Base-by-base conservation (phyloP, 1,140 invertebrate genomes). In the Propsilocerus akamusi region DNA sequence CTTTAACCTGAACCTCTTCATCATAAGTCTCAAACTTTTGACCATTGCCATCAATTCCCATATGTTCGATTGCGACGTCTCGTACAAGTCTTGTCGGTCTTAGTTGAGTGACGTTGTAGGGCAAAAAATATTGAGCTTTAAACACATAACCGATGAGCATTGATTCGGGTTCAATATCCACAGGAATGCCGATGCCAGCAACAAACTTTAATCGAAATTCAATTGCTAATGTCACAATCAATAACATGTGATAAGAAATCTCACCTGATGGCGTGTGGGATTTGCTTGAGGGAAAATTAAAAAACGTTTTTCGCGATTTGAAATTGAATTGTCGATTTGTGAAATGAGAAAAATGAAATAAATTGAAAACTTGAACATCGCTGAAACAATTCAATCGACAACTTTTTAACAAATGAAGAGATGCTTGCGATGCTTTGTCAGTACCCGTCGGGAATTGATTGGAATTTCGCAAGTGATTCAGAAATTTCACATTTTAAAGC, bases 91-190 rank as follows among this genome's bases (percentile, higher is more conserved):
- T 25, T 23, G 26, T 32, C 8, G 26, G 20, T 10, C 26, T 22
- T 1, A 32, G n/a, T 5, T 23, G 22, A 4, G 34, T 54, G 0
- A 48, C 58, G 10, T 50, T 54, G 4, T 17, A 48, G 10, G 63
- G 60, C 48, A 65, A 47, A 55, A 57, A 64, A 48, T 64, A 65
- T 46, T 65, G 60, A 2, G 59, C 59, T 25, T 65, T 65, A 0
- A 65, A 46, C 1, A 65, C 63, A 58, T 63, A 65, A 2, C 63
- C 63, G 0, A 61, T 61, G 1, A 60, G 63, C 5, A 65, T 57
- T 0, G 63, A 59, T 46, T 65, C 63, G n/a, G 51, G 60, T 5
- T 57, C 53, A 11, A 65, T 54, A 53, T 62, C 59, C 37, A 59
- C 57, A 0, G 63, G 63, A 47, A 65, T 55, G 52, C 63, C 63